A percentile compares a stretch with the other conserved stretches of the same genome.
Evolutionary conservation across 2,113 vertebrate species (phyloP).

Genomic region (Cairina moschata): DNA sequence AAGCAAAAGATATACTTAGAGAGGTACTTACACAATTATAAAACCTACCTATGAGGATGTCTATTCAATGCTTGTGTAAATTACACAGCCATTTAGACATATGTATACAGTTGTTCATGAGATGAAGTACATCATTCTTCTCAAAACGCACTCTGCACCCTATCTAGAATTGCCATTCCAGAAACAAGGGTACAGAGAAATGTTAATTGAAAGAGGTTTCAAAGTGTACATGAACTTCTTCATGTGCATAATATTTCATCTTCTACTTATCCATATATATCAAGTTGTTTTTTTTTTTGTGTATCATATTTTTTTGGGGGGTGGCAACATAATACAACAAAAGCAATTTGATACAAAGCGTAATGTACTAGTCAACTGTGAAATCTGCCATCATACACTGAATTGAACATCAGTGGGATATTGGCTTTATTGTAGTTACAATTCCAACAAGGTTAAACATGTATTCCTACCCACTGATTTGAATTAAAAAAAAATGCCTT

Average conservation of each 20-base stretch:
- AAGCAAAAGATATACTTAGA: neutral
- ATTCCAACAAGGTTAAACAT: slow-evolving; percentile 52
- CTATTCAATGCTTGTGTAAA: neutral
- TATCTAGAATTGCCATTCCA: neutral
- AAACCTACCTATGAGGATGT: neutral
- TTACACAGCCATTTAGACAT: neutral
- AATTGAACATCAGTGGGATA: slow-evolving; percentile 49
- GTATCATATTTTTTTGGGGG: neutral
- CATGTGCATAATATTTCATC: neutral
- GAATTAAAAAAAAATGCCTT: slow-evolving; percentile 55
- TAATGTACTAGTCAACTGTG: slow-evolving; percentile 63
- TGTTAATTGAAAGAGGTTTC: slow-evolving; percentile 5
- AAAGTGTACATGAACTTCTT: neutral
- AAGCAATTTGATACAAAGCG: slow-evolving; percentile 59
- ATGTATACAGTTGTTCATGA: neutral
- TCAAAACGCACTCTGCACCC: neutral
- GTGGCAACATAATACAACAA: slow-evolving; percentile 9
- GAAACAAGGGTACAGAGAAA: neutral
- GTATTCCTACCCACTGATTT: slow-evolving; percentile 58
- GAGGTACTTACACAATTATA: neutral
- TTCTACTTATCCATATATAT: neutral
- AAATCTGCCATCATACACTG: slow-evolving; percentile 60
- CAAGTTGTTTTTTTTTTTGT: neutral
- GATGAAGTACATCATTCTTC: neutral
- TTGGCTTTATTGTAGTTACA: slow-evolving; percentile 19